These are phyloP conservation scores for Emydura subglobosa DNA, from an alignment of 2,113 vertebrate species.

Conservation along the genomic window DNA sequence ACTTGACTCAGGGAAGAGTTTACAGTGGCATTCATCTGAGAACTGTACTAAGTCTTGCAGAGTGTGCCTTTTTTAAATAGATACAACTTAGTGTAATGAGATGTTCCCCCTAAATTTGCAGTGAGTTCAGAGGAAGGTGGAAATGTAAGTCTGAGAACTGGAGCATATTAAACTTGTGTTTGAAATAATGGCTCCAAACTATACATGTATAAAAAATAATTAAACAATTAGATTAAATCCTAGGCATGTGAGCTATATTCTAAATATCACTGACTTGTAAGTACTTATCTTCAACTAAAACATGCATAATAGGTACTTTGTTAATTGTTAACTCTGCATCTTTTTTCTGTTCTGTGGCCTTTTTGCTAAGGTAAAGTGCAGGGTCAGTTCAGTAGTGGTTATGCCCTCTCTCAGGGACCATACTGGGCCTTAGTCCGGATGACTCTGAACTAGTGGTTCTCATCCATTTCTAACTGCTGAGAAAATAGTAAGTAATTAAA, in stretches of 20 bases:
- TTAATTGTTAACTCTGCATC: constrained; percentile 26
- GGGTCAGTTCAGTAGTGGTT: not conserved
- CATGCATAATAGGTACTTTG: not conserved
- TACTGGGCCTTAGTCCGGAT: not conserved
- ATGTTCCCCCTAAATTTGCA: not conserved
- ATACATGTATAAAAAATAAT: not conserved
- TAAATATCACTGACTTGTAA: not conserved
- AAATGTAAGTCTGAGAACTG: not conserved
- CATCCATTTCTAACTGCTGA: not conserved
- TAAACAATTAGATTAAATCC: not conserved
- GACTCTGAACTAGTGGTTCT: not conserved
- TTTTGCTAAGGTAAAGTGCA: constrained; percentile 13
- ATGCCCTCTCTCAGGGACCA: not conserved
- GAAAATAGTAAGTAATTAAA: not conserved
- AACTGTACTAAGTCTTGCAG: not conserved
- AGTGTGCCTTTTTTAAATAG: not conserved
- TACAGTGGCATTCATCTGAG: not conserved
- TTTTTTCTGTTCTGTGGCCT: constrained; percentile 49
- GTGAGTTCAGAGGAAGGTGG: not conserved
- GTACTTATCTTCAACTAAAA: not conserved
- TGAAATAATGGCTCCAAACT: not conserved
- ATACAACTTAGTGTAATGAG: not conserved
- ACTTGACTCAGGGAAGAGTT: not conserved
- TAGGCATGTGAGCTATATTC: not conserved
- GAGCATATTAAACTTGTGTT: not conserved